Evolutionary conservation across 2,113 vertebrate species (phyloP), one percentile per base, ranked within the genome.

Genomic region (Chaenogobius annularis): DNA sequence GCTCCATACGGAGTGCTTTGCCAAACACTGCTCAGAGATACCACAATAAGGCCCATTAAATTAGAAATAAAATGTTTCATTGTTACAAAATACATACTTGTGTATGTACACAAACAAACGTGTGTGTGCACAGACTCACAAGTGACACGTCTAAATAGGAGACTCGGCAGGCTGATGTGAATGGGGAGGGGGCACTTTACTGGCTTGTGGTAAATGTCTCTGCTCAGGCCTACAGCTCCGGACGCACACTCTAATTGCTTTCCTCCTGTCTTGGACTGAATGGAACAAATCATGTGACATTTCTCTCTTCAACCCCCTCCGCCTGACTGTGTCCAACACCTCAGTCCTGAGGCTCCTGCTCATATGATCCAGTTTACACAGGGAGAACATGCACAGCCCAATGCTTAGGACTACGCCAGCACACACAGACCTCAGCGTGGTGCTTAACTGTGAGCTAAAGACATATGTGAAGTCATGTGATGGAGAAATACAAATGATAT

Each of bases 241-340:
- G 66, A 81, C 46, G n/a, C 54, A n/a, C 66, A 67, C 82, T 91
- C 87, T 88, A 91, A 92, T 87, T 91, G 88, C 86, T 84, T 91
- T 80, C 72, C 80, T 76, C 78, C 77, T 43, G 9, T 72, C 50
- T 69, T 31, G 40, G 20, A 20, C 62, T 73, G 66, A 70, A 84
- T 72, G 52, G 47, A 83, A 43, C 19, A 2, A 52, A 74, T 74
- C 85, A 85, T 87, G 84, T 88, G 89, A 90, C 74, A 31, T 69
- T 61, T 68, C 72, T 52, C 68, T 11, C 23, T 58, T 70, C 56
- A 64, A 68, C 70, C 59, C 54, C 59, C 58, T 44, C 31, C 4
- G 8, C 43, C 50, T 55, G 67, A 58, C 70, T 73, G 75, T 72
- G 68, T 72, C 71, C 64, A 31, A 75, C 73, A 77, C 67, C 78